Evolutionary conservation across 2,797 vertebrate species (phyloP), one percentile per base, ranked within the genome.

Genomic region (Novumbra hubbsi): DNA sequence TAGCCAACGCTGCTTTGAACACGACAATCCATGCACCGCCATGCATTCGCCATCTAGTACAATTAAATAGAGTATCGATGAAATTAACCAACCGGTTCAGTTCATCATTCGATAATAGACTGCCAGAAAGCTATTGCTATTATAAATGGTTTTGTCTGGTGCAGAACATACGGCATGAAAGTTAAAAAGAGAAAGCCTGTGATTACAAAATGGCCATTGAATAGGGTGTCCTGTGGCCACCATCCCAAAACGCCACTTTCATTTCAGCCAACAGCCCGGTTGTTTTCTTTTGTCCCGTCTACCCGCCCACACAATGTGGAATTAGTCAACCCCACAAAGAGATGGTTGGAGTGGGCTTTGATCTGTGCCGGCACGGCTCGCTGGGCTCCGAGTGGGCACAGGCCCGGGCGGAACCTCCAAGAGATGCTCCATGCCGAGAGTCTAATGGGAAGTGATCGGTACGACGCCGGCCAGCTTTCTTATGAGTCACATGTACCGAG

Each of bases 141-240:
- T 48, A 73, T 72, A 24, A 55, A 76, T 27, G 48, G 49, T 76
- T 68, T n/a, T 68, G 73, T 62, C 41, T 16, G 1, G 12, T n/a
- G 28, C 60, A 28, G 60, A 30, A 52, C 28, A 9, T 52, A 57
- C 5, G 9, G 16, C 34, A 55, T 70, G 11, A 21, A 11, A 34
- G 84, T 84, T 85, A 68, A 55, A 83, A 85, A 77, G 81, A 80
- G 78, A 82, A 80, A 80, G 49, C 30, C 63, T 49, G 81, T 2
- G 0, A 1, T 12, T 55, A 73, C 82, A 82, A 32, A 16, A 6
- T 75, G 68, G 71, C 67, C 76, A 83, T 84, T 70, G 48, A 69
- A 69, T 28, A 48, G 48, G 15, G 21, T 69, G n/a, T 69, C 28
- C 3, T 69, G 45, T 28, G 24, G 24, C 68, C 45, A 41, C 55